These are phyloP conservation scores for Struthidea cinerea DNA, from an alignment of 2,113 vertebrate genomes.

Conservation along the genomic window DNA sequence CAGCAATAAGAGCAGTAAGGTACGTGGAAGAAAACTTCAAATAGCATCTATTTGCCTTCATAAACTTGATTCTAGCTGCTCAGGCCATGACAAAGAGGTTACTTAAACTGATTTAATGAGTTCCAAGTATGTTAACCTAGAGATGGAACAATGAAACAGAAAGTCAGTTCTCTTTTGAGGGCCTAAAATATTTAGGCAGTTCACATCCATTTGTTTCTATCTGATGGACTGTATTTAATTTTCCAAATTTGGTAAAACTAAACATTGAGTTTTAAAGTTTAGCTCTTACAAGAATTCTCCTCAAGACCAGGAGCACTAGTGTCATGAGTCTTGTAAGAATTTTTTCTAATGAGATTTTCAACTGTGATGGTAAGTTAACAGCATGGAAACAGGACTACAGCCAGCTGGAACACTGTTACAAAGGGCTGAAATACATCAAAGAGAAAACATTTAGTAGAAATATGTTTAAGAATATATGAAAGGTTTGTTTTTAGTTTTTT, in stretches of 20 bases:
- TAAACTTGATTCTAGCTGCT: neutral
- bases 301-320: neutral
- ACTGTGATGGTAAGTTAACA: fast-evolving
- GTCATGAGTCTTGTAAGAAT: neutral
- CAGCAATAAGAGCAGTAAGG: neutral
- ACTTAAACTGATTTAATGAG: neutral
- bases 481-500: neutral
- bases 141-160: neutral
- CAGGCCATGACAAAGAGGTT: neutral
- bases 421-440: neutral
- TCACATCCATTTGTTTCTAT: neutral
- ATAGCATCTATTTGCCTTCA: neutral
- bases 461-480: neutral
- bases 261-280: neutral
- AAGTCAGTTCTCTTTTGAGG: neutral
- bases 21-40: neutral
- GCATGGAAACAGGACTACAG: neutral
- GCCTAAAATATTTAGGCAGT: neutral
- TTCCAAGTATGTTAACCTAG: neutral
- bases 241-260: neutral
- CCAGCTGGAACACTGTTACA: neutral
- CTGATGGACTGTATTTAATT: neutral
- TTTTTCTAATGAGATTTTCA: neutral
- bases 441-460: neutral
- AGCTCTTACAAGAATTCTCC: neutral